phyloP scores from a whole-genome alignment of 2,797 vertebrate genomes.

The Micropoecilia bifurca region DNA sequence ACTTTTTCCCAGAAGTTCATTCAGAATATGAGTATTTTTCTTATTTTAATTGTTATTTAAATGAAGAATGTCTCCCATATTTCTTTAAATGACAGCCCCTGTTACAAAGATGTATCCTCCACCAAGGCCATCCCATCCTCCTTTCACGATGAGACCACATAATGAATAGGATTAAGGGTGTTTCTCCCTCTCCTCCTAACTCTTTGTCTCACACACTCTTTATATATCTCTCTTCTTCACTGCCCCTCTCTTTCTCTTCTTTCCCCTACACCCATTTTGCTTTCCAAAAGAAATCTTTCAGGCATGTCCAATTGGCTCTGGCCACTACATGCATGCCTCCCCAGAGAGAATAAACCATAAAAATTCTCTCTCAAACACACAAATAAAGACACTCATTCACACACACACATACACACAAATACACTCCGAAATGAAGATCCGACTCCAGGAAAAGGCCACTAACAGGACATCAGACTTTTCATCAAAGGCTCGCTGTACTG shows the following conservation, averaged over 20 bases:
- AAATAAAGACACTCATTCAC: conserved; percentile 2
- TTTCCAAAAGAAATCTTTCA: conserved; percentile 68
- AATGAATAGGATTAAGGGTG: conserved; percentile 58
- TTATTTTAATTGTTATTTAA: conserved; percentile 34
- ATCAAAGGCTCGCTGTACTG: conserved; percentile 81
- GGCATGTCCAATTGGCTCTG: conserved; percentile 77
- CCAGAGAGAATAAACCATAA: conserved; percentile 66
- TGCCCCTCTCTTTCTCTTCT: conserved; percentile 12
- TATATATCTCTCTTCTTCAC: conserved; percentile 41
- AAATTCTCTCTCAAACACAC: conserved; percentile 47
- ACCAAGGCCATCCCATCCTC: conserved; percentile 26
- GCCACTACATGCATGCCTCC: conserved; percentile 64
- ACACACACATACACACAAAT: conserved; percentile 14
- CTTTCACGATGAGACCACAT: conserved; percentile 39
- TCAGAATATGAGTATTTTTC: not conserved
- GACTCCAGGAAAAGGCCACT: conserved; percentile 64
- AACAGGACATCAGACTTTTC: conserved; percentile 77
- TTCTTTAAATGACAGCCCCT: conserved; percentile 40
- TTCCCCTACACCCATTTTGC: conserved; percentile 38
- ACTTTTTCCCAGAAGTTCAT: not conserved
- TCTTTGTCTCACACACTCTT: conserved; percentile 32
- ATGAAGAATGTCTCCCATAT: conserved; percentile 29
- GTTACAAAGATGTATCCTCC: conserved; percentile 48
- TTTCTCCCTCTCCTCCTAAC: conserved; percentile 20
- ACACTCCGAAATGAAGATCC: conserved; percentile 61